A percentile compares a stretch with the other conserved stretches of the same genome.
phyloP scores from a whole-genome alignment of 2,797 vertebrate genomes.

The Erethizon dorsatum region DNA sequence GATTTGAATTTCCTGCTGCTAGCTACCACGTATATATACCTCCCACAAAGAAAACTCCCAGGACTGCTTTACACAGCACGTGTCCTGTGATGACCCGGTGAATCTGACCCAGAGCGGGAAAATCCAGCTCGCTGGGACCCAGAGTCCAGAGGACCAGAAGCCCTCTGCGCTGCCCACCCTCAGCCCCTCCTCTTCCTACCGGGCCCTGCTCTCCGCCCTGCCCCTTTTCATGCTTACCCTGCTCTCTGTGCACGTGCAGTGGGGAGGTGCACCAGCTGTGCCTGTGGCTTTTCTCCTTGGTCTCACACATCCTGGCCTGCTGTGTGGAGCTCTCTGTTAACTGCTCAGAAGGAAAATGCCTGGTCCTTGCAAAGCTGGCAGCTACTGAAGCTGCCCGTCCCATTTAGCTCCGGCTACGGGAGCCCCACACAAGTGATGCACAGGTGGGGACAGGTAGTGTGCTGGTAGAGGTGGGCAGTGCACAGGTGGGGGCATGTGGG shows the following conservation, averaged over 20 bases:
- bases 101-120: background rate
- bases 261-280: no score
- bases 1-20: no score
- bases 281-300: background rate
- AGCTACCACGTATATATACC: no score
- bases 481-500: background rate
- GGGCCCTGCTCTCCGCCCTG: background rate
- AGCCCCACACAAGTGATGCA: background rate
- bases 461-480: background rate
- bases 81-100: background rate
- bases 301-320: background rate
- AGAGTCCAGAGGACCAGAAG: background rate
- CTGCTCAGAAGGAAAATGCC: background rate
- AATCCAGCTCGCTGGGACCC: background rate
- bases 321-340: background rate
- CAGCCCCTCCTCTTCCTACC: background rate
- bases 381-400: background rate
- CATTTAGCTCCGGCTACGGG: background rate
- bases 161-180: background rate
- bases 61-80: no score
- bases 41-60: no score
- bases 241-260: background rate
- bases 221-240: background rate
- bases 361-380: background rate
- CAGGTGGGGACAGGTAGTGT: background rate